A percentile compares a stretch with the other conserved stretches of the same genome.
Conservation (phyloP, 2,797 vertebrate species). For the Manis javanica region DNA sequence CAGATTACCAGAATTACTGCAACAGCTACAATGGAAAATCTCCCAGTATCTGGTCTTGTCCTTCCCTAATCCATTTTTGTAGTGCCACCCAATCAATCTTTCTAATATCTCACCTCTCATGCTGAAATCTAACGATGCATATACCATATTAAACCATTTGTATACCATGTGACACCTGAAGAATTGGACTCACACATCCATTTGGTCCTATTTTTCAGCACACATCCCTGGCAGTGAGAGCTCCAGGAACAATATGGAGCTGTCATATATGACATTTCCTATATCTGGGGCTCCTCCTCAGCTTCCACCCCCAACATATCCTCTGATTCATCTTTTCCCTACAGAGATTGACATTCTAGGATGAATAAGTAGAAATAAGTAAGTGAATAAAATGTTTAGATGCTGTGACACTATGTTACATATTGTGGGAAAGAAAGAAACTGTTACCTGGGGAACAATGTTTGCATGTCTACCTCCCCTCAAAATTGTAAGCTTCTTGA, state of each 20-base stretch:
- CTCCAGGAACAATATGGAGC: not conserved
- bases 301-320: no score
- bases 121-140: not conserved
- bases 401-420: not conserved
- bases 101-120: not conserved
- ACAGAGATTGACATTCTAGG: not conserved
- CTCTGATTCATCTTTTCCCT: not conserved
- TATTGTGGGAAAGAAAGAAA: not conserved
- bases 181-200: not conserved
- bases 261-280: not conserved
- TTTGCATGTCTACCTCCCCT: not conserved
- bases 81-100: not conserved
- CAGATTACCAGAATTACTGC: not conserved
- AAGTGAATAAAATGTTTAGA: not conserved
- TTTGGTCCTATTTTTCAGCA: not conserved
- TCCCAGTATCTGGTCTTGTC: not conserved
- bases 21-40: not conserved
- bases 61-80: not conserved
- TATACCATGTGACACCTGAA: not conserved
- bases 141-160: no score
- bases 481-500: not conserved
- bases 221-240: not conserved
- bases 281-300: not conserved
- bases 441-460: not conserved
- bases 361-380: not conserved